Conservation (phyloP, 2,888 invertebrate species). For the Leucophenga maculata region DNA sequence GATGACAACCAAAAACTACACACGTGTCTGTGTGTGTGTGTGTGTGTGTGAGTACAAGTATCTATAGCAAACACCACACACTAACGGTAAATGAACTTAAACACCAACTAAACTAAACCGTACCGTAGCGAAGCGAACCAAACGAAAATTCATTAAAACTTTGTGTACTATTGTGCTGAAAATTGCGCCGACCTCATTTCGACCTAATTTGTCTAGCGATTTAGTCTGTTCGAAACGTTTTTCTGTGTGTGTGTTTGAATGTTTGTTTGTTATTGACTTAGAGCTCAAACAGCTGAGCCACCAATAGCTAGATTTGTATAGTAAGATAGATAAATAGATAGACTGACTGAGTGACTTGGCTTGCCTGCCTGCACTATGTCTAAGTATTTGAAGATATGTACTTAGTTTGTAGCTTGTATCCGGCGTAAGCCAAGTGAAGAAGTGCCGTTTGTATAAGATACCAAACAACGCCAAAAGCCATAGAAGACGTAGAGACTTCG, state of each 20-base stretch:
- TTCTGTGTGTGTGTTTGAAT: conserved; percentile 14
- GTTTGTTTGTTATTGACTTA: neutral
- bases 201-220: conserved; percentile 63
- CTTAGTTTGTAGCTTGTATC: neutral
- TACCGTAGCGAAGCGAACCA: neutral
- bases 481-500: conserved; percentile 47
- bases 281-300: conserved; percentile 24
- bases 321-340: conserved; percentile 4
- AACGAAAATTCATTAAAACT: conserved; percentile 60
- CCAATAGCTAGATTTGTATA: conserved; percentile 11
- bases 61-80: too few species aligned
- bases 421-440: conserved; percentile 6
- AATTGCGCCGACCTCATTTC: conserved; percentile 45
- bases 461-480: neutral
- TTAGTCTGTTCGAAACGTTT: conserved; percentile 46
- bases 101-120: conserved; percentile 54
- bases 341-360: too few species aligned
- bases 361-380: neutral
- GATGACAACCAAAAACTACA: too few species aligned
- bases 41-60: too few species aligned
- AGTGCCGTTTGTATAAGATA: neutral
- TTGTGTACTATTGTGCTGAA: conserved; percentile 45
- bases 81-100: conserved; percentile 41
- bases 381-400: neutral
- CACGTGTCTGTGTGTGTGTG: too few species aligned